These are phyloP conservation scores for Dasyprocta punctata DNA, from an alignment of 2,113 vertebrate species.

Conservation along the genomic window DNA sequence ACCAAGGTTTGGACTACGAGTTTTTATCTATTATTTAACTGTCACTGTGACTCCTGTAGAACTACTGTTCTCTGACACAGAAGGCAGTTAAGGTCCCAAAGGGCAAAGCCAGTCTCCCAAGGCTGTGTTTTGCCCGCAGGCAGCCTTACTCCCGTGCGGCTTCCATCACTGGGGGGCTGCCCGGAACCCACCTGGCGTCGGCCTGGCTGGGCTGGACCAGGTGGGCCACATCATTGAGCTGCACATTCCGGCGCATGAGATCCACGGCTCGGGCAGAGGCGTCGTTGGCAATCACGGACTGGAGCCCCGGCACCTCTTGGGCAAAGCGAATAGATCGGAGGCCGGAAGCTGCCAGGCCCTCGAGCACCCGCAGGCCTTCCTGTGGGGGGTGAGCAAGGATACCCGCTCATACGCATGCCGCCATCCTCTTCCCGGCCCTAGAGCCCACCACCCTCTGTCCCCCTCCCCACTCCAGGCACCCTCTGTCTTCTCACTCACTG, in stretches of 20 bases:
- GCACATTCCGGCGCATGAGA: conserved; percentile 90
- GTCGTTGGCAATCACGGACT: conserved; percentile 92
- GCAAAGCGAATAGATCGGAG: conserved; percentile 95
- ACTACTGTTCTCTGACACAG: neutral
- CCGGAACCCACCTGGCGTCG: conserved; percentile 90
- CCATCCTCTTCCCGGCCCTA: neutral
- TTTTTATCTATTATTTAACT: neutral
- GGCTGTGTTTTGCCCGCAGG: neutral
- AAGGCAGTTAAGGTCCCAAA: neutral
- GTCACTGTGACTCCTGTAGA: neutral
- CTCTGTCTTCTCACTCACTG: neutral
- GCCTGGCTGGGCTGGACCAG: conserved; percentile 90
- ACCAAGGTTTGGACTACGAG: too few relatives aligned
- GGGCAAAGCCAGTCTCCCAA: neutral
- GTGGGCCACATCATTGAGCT: conserved; percentile 88
- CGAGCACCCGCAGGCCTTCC: conserved; percentile 91
- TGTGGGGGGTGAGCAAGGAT: conserved; percentile 57
- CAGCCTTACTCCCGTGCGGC: neutral
- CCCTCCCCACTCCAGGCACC: neutral
- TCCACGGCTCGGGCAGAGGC: conserved; percentile 89
- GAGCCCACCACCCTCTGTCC: neutral
- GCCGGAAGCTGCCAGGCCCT: conserved; percentile 94
- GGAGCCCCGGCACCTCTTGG: conserved; percentile 93
- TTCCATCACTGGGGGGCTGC: neutral
- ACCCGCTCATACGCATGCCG: neutral